Evolutionary conservation across 1,140 invertebrate species (phyloP), one percentile per base, ranked within the genome.

Genomic region (Rhyzopertha dominica): DNA sequence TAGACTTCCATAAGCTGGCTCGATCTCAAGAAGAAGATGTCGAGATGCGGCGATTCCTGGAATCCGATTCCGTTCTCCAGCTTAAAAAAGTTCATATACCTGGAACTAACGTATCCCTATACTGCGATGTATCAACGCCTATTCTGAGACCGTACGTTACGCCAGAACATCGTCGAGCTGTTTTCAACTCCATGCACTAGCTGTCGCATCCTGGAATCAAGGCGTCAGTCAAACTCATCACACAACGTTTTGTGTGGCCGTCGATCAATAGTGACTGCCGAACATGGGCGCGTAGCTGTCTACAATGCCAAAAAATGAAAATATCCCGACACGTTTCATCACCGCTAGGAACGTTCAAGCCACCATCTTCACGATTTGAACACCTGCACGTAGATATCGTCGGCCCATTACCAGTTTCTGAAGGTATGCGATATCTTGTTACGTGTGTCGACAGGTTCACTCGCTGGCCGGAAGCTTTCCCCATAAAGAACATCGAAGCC

Each of bases 391-490:
- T 62, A 3, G 63, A 68, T 45, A 40, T 69, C 2, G 44, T 68
- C 3, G 66, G 66, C 4, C 62, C 66, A 8, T 43, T 68, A 24
- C 52, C 58, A 8, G 31, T 7, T n/a, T 47, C 37, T 0, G 9
- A 59, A 4, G 62, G 57, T 5, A 54, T 18, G 29, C 26, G 13
- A 9, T 70, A 68, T 38, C 50, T 49, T 13, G 49, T 72, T 3
- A 70, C 65, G 1, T 41, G 38, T 1, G 57, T 69, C 10, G 61
- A 71, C 41, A 29, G 61, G 10, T 68, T 53, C 43, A 64, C 66
- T 5, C 35, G 65, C 9, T 75, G 67, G 63, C 62, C 59, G 0
- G 65, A 72, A 58, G 62, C 53, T 2, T 41, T 63, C 20, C 63
- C 68, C 2, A 34, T 68, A 1, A 9, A 26, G 28, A 56, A 69